Percentiles rank a stretch among this genome's conserved stretches.
These are phyloP conservation scores for Tyto alba DNA, from an alignment of 2,113 vertebrate genomes.

Conservation along the genomic window DNA sequence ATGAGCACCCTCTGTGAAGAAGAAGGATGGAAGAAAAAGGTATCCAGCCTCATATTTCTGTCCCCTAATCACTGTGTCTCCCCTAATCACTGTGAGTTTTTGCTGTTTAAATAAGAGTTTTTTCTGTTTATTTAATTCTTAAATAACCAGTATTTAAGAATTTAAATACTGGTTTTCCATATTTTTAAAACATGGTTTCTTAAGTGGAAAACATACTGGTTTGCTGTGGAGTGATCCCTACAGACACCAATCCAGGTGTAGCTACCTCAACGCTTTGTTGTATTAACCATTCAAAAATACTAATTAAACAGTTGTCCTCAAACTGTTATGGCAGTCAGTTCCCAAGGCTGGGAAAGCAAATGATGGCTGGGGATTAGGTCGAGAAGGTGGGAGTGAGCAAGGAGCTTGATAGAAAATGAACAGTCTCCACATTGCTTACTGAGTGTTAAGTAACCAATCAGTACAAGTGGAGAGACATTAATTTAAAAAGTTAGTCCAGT, in stretches of 20 bases:
- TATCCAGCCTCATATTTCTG: not conserved
- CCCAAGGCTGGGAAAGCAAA: not conserved
- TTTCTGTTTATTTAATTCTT: no score
- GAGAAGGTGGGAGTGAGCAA: not conserved
- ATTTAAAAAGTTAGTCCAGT: not conserved
- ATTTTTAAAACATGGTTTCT: not conserved
- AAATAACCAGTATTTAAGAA: no score
- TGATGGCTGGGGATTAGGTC: not conserved
- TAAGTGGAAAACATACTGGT: not conserved
- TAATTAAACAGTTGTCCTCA: not conserved
- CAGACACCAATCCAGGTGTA: not conserved
- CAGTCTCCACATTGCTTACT: not conserved
- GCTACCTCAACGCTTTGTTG: rapidly evolving
- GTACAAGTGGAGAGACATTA: not conserved
- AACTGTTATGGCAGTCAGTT: not conserved
- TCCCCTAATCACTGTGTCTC: not conserved
- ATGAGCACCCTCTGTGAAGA: not conserved
- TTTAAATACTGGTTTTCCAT: not conserved
- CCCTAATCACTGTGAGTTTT: not conserved
- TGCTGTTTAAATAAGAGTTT: not conserved
- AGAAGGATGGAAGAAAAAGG: not conserved
- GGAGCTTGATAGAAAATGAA: not conserved
- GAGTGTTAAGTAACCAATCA: not conserved
- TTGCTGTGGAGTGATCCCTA: not conserved
- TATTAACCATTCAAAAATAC: not conserved